Conservation (phyloP, 2,888 invertebrate species). For the Steromphala cineraria region DNA sequence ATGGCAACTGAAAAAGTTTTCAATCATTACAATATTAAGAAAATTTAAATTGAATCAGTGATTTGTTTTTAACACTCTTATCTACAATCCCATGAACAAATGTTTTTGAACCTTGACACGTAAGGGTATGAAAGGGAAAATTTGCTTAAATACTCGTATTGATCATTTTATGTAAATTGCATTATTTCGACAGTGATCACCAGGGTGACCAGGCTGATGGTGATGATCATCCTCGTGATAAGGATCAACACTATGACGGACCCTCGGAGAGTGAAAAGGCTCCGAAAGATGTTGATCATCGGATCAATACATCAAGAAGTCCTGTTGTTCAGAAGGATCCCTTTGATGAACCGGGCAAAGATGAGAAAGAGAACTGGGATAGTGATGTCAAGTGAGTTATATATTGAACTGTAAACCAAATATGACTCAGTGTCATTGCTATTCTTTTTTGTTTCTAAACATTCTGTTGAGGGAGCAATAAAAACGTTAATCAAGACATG, state of each 20-base stretch:
- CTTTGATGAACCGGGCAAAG: conserved; percentile 66
- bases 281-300: conserved; percentile 42
- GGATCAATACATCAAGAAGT: conserved; percentile 28
- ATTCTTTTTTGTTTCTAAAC: too few species aligned
- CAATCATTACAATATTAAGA: background rate
- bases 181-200: background rate
- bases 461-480: too few species aligned
- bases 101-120: too few species aligned
- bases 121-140: too few species aligned
- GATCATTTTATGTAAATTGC: background rate
- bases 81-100: too few species aligned
- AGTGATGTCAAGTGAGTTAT: conserved; percentile 32
- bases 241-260: conserved; percentile 47
- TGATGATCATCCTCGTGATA: conserved; percentile 46
- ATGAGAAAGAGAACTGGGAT: conserved; percentile 35
- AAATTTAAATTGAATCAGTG: too few species aligned
- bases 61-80: too few species aligned
- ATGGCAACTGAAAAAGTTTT: background rate
- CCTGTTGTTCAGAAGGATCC: conserved; percentile 68
- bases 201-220: conserved; percentile 26
- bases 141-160: too few species aligned
- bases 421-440: too few species aligned
- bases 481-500: too few species aligned
- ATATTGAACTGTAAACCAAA: background rate
- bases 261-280: conserved; percentile 47